Base-by-base conservation (phyloP, 2,113 vertebrate species). In the Heterochromis multidens region DNA sequence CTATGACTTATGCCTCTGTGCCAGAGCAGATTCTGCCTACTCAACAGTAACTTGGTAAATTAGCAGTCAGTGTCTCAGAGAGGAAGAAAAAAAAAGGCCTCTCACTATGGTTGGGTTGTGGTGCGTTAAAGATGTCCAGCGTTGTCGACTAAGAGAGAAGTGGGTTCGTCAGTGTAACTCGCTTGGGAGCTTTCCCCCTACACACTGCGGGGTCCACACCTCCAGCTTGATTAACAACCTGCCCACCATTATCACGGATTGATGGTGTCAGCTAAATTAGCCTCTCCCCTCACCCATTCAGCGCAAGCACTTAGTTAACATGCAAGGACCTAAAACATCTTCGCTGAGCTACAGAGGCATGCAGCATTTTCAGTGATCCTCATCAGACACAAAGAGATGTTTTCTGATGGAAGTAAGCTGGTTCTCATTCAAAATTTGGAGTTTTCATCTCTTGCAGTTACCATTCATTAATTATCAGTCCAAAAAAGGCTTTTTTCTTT, bases 261-360 rank as follows among this genome's bases (percentile, higher is more conserved):
- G 90, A 93, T 89, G 84, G 88, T 95, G 94, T 95, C 95, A 94
- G 92, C 92, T 93, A 77, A 96, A 95, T 95, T 94, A 95, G 93
- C 93, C 93, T 93, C 93, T 93, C 93, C 93, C 86, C 80, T 94
- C 92, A 89, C 81, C 93, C 92, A 79, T 91, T 87, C 87, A 91
- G 88, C 83, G 67, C 62, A 7, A 83, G 62, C 88, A 65, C 89
- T 88, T 93, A 62, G 93, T 95, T 95, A 93, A 94, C 91, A 94
- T 93, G 91, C 91, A 91, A 13, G 77, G 87, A 88, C 78, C 90
- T 57, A 78, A 77, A 88, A 60, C 49, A 59, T 82, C 82, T 85
- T 81, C 40, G 57, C 40, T n/a, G 80, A 90, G 82, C 60, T 65
- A 61, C 63, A 49, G 74, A 67, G 58, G 74, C 46, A 23, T 40